These are phyloP conservation scores for Hephaestus fuliginosus DNA, from an alignment of 2,797 vertebrate genomes.

Conservation along the genomic window DNA sequence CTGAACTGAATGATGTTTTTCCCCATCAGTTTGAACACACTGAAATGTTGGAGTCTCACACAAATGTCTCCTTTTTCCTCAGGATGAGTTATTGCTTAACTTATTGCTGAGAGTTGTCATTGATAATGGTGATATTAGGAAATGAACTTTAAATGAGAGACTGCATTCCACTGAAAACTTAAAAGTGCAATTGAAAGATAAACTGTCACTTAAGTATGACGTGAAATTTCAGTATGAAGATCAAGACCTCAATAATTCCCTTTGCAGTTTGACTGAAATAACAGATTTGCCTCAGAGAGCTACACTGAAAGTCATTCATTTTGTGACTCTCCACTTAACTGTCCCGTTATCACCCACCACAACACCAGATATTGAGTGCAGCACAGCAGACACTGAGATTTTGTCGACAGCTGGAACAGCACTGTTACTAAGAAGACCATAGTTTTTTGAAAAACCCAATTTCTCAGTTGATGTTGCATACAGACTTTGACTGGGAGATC, in stretches of 20 bases:
- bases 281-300: constrained; percentile 25
- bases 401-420: neutral
- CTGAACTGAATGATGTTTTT: constrained; percentile 62
- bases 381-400: neutral
- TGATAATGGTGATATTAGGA: constrained; percentile 18
- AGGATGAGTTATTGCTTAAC: neutral
- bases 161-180: constrained; percentile 4
- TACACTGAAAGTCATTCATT: neutral
- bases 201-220: neutral
- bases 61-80: neutral
- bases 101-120: constrained; percentile 6
- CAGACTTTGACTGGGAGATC: neutral
- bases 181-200: neutral
- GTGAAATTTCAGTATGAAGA: constrained; percentile 24
- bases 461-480: neutral
- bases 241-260: neutral
- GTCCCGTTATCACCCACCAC: neutral
- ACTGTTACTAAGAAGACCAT: neutral
- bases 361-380: neutral
- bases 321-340: neutral
- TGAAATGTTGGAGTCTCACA: neutral
- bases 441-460: neutral
- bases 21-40: constrained; percentile 30
- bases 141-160: constrained; percentile 4
- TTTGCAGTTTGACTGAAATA: constrained; percentile 25